Evolutionary conservation across 2,888 invertebrate species (phyloP).

Genomic region (Hirtodrosophila trivittata): DNA sequence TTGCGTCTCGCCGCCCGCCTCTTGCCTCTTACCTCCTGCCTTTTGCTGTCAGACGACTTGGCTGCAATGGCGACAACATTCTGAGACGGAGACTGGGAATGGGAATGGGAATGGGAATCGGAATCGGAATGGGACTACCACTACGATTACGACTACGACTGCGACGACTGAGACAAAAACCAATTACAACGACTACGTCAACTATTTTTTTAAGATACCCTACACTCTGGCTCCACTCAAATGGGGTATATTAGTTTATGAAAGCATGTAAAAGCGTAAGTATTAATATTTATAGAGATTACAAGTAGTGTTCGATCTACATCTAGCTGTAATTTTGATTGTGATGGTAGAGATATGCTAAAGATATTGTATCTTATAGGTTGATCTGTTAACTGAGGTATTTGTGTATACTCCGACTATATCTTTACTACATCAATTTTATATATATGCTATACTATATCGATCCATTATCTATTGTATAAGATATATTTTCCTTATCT

Average conservation of each 20-base stretch:
- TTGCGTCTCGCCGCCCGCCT: background rate
- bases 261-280: background rate
- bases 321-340: too few relatives aligned
- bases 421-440: too few relatives aligned
- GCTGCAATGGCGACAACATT: constrained; percentile 48
- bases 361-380: too few relatives aligned
- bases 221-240: background rate
- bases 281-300: too few relatives aligned
- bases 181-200: constrained; percentile 49
- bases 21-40: background rate
- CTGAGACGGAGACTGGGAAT: constrained; percentile 23
- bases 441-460: too few relatives aligned
- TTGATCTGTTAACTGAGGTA: too few relatives aligned
- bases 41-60: constrained; percentile 36
- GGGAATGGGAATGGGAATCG: constrained; percentile 1
- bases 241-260: constrained; percentile 7
- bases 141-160: background rate
- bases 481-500: too few relatives aligned
- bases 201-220: constrained; percentile 23
- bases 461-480: too few relatives aligned
- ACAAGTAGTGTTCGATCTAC: too few relatives aligned
- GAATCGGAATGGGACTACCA: constrained; percentile 7
- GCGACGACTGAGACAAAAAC: constrained; percentile 37
- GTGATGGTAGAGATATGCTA: too few relatives aligned
- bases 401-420: too few relatives aligned